phyloP scores from a whole-genome alignment of 37 sponge, comb jelly and placozoan species.

The Beroe ovata region DNA sequence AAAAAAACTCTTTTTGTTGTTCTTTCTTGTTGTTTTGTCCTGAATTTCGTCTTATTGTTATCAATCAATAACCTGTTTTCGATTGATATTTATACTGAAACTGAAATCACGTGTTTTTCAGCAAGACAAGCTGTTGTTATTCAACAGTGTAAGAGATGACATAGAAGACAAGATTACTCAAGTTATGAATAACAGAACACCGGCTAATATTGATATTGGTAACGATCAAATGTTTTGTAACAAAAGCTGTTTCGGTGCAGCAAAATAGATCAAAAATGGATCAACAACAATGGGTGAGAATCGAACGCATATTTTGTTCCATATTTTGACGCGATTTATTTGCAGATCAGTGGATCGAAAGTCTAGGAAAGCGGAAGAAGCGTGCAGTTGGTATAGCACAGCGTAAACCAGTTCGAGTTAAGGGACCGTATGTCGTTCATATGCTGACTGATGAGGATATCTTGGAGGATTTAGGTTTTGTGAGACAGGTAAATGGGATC shows the following conservation, averaged over 20 bases:
- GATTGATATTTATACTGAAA: too few relatives aligned
- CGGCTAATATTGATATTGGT: constrained; percentile 37
- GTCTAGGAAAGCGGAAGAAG: constrained; percentile 19
- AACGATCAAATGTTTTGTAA: not conserved
- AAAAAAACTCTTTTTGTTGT: not conserved
- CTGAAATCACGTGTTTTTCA: too few relatives aligned
- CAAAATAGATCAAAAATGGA: too few relatives aligned
- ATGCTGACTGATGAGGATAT: constrained; percentile 40
- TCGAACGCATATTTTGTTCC: not conserved
- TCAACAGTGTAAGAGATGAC: constrained; percentile 64
- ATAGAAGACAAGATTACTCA: constrained; percentile 63
- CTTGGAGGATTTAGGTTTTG: not conserved
- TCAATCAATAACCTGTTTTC: too few relatives aligned
- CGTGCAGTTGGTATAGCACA: not conserved
- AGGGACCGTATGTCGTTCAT: constrained; percentile 45
- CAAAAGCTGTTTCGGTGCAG: too few relatives aligned
- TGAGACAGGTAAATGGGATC: not conserved
- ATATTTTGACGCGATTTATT: not conserved
- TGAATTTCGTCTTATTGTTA: not conserved
- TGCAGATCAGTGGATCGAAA: constrained; percentile 44
- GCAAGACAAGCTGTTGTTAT: constrained; percentile 60
- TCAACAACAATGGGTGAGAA: too few relatives aligned
- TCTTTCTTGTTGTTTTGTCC: not conserved
- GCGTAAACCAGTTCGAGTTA: constrained; percentile 17
- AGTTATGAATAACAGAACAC: constrained; percentile 63